phyloP scores from a whole-genome alignment of 2,113 vertebrate genomes.

The Rhea pennata region DNA sequence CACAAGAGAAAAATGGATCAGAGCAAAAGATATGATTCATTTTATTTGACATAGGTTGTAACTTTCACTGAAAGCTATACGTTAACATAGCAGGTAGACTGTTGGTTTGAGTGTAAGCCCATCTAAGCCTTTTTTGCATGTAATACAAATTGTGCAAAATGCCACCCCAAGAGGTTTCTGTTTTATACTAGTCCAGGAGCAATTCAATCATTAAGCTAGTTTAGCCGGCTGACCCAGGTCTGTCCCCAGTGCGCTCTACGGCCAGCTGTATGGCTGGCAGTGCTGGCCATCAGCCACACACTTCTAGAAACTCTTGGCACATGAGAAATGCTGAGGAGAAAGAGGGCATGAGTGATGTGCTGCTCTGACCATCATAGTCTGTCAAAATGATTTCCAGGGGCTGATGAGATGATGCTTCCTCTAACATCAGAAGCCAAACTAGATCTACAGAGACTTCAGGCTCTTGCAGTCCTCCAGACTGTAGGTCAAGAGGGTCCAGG shows the following conservation, averaged over 20 bases:
- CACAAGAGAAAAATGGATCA: not conserved
- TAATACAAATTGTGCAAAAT: not conserved
- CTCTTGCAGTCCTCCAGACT: not conserved
- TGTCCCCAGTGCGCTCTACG: rapidly evolving
- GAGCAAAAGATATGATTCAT: not conserved
- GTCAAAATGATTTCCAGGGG: not conserved
- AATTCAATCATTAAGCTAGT: not conserved
- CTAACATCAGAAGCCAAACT: not conserved
- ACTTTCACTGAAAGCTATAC: constrained; percentile 8
- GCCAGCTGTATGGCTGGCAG: not conserved
- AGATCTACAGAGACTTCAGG: not conserved
- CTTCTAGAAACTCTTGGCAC: not conserved
- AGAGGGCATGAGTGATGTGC: not conserved
- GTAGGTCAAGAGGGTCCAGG: not conserved
- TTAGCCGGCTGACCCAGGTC: not conserved
- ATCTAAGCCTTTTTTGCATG: not conserved
- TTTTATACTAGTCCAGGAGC: not conserved
- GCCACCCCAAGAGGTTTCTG: not conserved
- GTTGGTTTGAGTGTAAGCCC: not conserved
- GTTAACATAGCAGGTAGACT: constrained; percentile 13
- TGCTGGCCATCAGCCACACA: rapidly evolving
- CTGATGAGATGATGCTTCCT: not conserved
- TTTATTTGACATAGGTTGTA: not conserved
- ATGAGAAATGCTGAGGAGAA: not conserved
- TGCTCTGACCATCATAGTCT: not conserved